Evolutionary conservation across 2,797 vertebrate species (phyloP).

Genomic region (Sciurus vulgaris): DNA sequence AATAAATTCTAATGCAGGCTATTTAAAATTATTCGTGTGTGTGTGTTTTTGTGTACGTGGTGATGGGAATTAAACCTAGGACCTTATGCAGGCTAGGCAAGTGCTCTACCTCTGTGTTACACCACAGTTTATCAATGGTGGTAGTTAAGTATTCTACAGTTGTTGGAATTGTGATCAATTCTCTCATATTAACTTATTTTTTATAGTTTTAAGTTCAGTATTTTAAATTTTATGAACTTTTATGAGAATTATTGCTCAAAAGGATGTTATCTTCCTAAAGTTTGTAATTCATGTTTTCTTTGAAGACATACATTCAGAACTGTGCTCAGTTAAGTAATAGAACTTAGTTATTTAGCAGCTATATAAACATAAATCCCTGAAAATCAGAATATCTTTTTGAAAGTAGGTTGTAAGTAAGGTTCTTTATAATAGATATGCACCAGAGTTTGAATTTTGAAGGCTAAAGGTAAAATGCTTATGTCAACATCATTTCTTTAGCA

Average conservation of each 20-base stretch:
- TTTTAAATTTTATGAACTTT: constrained; percentile 27
- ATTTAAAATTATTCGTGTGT: not conserved
- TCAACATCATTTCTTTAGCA: not conserved
- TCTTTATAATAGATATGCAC: not conserved
- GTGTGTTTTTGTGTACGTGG: too few relatives aligned
- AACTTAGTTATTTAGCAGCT: constrained; percentile 5
- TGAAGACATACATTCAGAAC: not conserved
- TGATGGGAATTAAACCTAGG: too few relatives aligned
- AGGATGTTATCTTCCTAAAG: constrained; percentile 40
- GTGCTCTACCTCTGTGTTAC: not conserved
- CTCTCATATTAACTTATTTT: not conserved
- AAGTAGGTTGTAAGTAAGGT: not conserved
- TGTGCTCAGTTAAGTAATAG: constrained; percentile 14
- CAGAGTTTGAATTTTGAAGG: not conserved
- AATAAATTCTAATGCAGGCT: not conserved
- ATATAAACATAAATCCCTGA: constrained; percentile 54
- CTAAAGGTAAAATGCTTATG: not conserved
- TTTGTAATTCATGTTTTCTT: constrained; percentile 10
- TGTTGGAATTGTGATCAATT: constrained; percentile 42
- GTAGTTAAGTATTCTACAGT: not conserved
- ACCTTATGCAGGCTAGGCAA: too few relatives aligned
- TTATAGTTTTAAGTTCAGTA: not conserved
- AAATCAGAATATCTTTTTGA: constrained; percentile 19
- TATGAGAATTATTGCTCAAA: not conserved
- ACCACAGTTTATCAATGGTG: not conserved